Base-by-base conservation (phyloP, 2,888 invertebrate genomes). In the Cantharis nigra region DNA sequence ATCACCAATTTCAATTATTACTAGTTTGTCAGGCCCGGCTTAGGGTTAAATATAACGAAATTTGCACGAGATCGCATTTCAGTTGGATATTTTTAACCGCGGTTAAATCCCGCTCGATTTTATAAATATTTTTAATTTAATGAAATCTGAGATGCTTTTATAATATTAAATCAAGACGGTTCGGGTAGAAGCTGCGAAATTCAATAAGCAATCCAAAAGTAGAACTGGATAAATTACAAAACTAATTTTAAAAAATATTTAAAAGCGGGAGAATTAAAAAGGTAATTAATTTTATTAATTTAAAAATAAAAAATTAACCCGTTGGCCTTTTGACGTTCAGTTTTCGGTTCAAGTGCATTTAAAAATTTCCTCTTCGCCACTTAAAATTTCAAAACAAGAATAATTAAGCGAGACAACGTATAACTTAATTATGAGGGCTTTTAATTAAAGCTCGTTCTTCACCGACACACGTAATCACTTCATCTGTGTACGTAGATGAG, bases 391-490 rank as follows among this genome's bases (percentile, higher is more conserved):
- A 14, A 70, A 70, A 70, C 70, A 70, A 30, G 30, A 16, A 71
- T 71, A 23, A 71, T 49, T 33, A 33, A 33, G 20, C 62, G 62
- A 74, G 63, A 30, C 30, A 70, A 69, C 20, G 18, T 28, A 30
- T 33, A 71, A 64, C 75, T 65, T 71, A 75, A 75, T 75, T 75
- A 75, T 49, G 70, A 75, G 65, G 26, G 75, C 74, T 69, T 70
- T 74, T 75, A 75, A 75, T 75, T 75, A 75, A 75, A 75, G 70
- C 64, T 75, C 65, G 75, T 65, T 67, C 26, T 67, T 23, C 65
- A 67, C 65, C 26, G 65, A 67, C 65, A 67, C 65, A 26, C 26
- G 26, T 67, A 67, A 67, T 23, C 65, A 49, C 26, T 67, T 67
- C 65, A 67, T 67, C 65, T 67, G 65, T 67, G 65, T 67, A 67